These are phyloP conservation scores for Sthenelais limicola DNA, from an alignment of 2,888 invertebrate species.

Conservation along the genomic window DNA sequence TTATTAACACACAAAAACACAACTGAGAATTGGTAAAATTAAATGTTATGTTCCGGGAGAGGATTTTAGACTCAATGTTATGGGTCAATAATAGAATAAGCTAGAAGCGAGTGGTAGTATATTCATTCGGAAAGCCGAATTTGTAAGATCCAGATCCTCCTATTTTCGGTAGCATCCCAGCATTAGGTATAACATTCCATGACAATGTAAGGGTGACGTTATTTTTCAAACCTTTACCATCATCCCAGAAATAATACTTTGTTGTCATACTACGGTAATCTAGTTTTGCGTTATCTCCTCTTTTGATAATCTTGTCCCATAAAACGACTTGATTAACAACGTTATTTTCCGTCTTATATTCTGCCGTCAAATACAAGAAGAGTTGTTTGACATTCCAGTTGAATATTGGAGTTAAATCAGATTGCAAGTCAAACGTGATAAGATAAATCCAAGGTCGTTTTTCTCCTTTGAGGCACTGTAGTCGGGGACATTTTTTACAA, in stretches of 20 bases:
- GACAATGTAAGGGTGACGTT: constrained; percentile 95
- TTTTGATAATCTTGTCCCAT: constrained; percentile 97
- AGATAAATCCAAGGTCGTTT: constrained; percentile 95
- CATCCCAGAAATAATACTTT: constrained; percentile 99
- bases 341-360: constrained; percentile 91
- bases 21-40: too few relatives aligned
- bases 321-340: constrained; percentile 84
- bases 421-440: constrained; percentile 94
- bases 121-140: constrained; percentile 85
- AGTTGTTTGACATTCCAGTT: constrained; percentile 99
- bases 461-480: constrained; percentile 94
- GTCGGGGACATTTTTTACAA: constrained; percentile 98
- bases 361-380: constrained; percentile 96
- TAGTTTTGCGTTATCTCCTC: constrained; percentile 93
- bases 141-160: constrained; percentile 86
- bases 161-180: constrained; percentile 92
- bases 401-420: constrained; percentile 91
- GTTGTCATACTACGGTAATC: constrained; percentile 96
- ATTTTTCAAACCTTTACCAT: constrained; percentile 95
- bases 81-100: too few relatives aligned
- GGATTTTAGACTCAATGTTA: too few relatives aligned
- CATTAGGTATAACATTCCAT: constrained; percentile 99
- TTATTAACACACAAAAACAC: too few relatives aligned
- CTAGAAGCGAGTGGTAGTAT: constrained; percentile 63
- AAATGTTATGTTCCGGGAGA: too few relatives aligned